Evolutionary conservation across 1,140 invertebrate genomes (phyloP), one percentile per base, ranked within the genome.

Genomic region (Cheumatopsyche charites): DNA sequence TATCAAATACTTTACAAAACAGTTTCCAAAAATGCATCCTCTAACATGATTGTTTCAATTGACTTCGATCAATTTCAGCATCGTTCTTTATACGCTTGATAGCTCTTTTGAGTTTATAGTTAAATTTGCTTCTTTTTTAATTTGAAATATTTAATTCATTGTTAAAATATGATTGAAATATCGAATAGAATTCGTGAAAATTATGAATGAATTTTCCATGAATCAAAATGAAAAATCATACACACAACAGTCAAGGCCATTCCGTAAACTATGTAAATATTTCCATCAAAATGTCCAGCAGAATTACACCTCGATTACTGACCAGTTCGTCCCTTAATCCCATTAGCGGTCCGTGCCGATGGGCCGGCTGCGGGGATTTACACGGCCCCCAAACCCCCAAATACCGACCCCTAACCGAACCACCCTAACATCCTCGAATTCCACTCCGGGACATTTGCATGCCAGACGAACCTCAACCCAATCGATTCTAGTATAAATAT

Each of bases 261-360:
- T 21, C 12, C 2, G 9, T 5, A 0, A 2, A 17, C 17, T 25
- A 58, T 58, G 21, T 58, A 52, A 52, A 52, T 52, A 52, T 13
- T 17, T n/a, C 47, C 19, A 17, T 52, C 19, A 25, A 58, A 58
- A 58, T 23, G 21, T 13, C 19, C 55, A 4, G 15, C 4, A 36
- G 13, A 15, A n/a, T 47, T 15, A 15, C 11, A 47, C 12, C 15
- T 2, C 43, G 15, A 15, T 47, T n/a, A 47, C 43, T 15, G 43
- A 13, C 11, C 52, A 67, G 36, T 52, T 41, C 67, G 68, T 63
- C 49, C 71, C 36, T 68, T 76, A 76, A 76, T 76, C 72, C 74
- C 74, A 76, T 73, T 75, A 75, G 72, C 42, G 72, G 69, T 63
- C 68, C 74, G 72, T 76, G 74, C 72, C 66, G 58, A 62, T 71